These are phyloP conservation scores for Hipposideros armiger DNA, from an alignment of 2,113 vertebrate genomes.

Conservation along the genomic window DNA sequence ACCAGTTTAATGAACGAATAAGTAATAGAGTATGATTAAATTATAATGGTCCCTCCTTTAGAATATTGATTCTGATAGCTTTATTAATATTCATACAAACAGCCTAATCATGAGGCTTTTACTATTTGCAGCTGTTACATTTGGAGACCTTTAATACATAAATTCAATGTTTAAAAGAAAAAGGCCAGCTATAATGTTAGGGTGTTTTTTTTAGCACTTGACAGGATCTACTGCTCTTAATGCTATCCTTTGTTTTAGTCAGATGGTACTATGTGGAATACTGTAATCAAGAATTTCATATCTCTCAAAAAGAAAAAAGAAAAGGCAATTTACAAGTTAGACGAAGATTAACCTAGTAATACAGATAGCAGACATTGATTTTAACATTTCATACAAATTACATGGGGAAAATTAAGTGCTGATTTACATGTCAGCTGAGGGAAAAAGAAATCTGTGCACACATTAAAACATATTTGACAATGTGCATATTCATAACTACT, in stretches of 20 bases:
- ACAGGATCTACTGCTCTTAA: not conserved
- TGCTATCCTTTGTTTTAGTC: not conserved
- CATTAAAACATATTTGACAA: not conserved
- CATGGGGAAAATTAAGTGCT: not conserved
- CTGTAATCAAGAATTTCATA: not conserved
- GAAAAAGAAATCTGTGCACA: not conserved
- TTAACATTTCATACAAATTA: not conserved
- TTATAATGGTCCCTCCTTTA: not conserved
- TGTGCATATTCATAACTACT: not conserved
- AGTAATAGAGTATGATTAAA: not conserved
- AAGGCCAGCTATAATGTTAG: not conserved
- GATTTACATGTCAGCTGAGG: not conserved
- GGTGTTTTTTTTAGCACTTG: not conserved
- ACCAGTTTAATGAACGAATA: not conserved
- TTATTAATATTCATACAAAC: not conserved
- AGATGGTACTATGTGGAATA: not conserved
- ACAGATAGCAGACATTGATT: not conserved
- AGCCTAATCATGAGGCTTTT: not conserved
- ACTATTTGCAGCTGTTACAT: not conserved
- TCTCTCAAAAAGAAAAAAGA: not conserved
- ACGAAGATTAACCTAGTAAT: not conserved
- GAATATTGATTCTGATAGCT: not conserved
- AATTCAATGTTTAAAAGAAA: not conserved
- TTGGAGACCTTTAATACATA: not conserved
- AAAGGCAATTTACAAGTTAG: not conserved